These are phyloP conservation scores for Amphiprion clarkii DNA, from an alignment of 2,797 vertebrate species.

Conservation along the genomic window DNA sequence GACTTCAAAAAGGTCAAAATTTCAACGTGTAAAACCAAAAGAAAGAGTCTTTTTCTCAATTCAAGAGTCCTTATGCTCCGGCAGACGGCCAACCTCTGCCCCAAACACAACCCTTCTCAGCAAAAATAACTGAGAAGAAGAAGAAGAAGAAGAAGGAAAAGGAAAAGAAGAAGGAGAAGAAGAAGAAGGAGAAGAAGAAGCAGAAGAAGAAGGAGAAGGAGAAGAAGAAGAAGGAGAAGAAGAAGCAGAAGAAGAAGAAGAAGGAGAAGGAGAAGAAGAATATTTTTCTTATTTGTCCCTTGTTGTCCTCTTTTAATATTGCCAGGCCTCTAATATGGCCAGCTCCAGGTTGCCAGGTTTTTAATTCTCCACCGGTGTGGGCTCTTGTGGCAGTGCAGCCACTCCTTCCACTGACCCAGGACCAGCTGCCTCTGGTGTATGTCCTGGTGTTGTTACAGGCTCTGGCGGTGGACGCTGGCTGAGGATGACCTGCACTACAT, in stretches of 20 bases:
- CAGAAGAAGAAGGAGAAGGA: constrained; percentile 3
- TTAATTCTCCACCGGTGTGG: constrained; percentile 93
- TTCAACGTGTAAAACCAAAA: constrained; percentile 73
- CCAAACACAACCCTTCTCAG: constrained; percentile 43
- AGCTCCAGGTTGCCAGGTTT: not conserved
- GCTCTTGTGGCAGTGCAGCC: constrained; percentile 80
- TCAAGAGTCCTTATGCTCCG: constrained; percentile 60
- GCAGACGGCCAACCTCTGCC: constrained; percentile 39
- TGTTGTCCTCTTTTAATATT: constrained; percentile 31
- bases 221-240: not conserved
- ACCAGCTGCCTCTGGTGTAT: constrained; percentile 51
- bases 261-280: not conserved
- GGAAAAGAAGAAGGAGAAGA: constrained; percentile 10
- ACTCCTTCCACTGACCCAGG: constrained; percentile 44
- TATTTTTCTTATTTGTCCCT: constrained; percentile 41
- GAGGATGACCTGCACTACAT: constrained; percentile 98
- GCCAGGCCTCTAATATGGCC: constrained; percentile 7
- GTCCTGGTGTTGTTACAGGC: constrained; percentile 45
- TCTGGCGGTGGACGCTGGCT: constrained; percentile 89
- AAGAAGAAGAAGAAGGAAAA: not conserved
- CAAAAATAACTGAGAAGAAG: constrained; percentile 37
- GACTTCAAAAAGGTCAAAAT: constrained; percentile 75
- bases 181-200: not conserved
- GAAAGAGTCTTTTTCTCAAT: constrained; percentile 63
- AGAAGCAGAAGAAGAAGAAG: not conserved